Evolutionary conservation across 2,113 vertebrate genomes (phyloP).

Genomic region (Canis aureus): DNA sequence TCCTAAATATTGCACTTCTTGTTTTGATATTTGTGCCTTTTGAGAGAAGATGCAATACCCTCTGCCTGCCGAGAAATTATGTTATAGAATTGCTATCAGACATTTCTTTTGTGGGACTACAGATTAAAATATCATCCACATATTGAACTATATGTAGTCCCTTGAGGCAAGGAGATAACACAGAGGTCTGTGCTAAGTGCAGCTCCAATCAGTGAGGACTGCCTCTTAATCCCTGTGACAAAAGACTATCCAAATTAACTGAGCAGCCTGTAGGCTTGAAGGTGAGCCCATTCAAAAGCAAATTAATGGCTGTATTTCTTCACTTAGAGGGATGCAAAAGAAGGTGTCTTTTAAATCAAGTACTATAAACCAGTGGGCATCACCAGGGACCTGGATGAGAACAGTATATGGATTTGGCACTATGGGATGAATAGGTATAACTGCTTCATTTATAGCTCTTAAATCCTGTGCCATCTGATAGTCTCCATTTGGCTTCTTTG

Average conservation of each 20-base stretch:
- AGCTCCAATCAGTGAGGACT: neutral
- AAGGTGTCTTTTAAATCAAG: neutral
- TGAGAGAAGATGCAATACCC: neutral
- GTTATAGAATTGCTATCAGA: neutral
- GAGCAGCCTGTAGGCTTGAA: neutral
- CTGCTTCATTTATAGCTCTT: neutral
- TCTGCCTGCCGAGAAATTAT: neutral
- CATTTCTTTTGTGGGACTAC: neutral
- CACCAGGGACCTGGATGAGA: neutral
- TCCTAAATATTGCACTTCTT: neutral
- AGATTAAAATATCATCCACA: neutral
- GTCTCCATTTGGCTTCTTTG: neutral
- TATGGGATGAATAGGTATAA: neutral
- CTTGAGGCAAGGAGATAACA: neutral
- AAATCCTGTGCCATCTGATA: neutral
- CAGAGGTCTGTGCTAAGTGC: neutral
- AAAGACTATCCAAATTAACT: neutral
- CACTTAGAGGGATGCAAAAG: neutral
- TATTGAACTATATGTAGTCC: neutral
- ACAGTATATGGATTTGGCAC: neutral
- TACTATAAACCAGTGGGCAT: neutral
- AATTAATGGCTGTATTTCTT: neutral
- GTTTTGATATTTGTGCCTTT: neutral
- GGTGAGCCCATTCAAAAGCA: neutral
- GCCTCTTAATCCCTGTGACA: neutral